phyloP scores from a whole-genome alignment of 2,888 invertebrate genomes.

The Mimachlamys varia region DNA sequence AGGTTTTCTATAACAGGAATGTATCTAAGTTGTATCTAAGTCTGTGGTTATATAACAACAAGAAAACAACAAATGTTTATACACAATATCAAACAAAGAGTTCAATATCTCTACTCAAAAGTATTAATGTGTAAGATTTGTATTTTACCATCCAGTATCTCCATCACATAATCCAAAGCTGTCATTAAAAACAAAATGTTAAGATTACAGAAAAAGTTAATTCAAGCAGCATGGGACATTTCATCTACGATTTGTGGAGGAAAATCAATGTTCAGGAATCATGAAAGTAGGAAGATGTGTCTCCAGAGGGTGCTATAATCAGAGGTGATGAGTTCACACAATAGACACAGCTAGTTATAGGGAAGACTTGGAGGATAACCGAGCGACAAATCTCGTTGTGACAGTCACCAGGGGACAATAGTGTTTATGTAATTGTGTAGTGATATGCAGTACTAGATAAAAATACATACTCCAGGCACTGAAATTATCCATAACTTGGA shows the following conservation, averaged over 20 bases:
- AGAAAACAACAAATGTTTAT: no score
- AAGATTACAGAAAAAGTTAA: neutral
- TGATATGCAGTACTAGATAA: neutral
- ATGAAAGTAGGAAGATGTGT: neutral
- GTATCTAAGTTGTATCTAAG: no score
- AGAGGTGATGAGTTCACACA: neutral
- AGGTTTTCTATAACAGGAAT: no score
- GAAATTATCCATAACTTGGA: neutral
- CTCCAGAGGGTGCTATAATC: neutral
- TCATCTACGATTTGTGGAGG: constrained; percentile 1
- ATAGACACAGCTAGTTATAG: neutral
- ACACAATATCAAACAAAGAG: no score
- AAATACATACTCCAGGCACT: neutral
- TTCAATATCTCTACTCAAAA: no score
- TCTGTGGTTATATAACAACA: no score
- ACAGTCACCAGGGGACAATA: neutral
- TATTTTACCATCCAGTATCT: neutral
- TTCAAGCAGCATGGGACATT: neutral
- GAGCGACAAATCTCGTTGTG: neutral
- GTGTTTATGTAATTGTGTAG: neutral
- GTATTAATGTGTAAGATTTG: neutral
- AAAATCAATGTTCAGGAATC: constrained; percentile 4
- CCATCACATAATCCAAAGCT: neutral
- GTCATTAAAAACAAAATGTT: neutral
- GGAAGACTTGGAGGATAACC: neutral